Evolutionary conservation across 2,888 invertebrate genomes (phyloP), one percentile per base, ranked within the genome.

Genomic region (Cryptops parisi): DNA sequence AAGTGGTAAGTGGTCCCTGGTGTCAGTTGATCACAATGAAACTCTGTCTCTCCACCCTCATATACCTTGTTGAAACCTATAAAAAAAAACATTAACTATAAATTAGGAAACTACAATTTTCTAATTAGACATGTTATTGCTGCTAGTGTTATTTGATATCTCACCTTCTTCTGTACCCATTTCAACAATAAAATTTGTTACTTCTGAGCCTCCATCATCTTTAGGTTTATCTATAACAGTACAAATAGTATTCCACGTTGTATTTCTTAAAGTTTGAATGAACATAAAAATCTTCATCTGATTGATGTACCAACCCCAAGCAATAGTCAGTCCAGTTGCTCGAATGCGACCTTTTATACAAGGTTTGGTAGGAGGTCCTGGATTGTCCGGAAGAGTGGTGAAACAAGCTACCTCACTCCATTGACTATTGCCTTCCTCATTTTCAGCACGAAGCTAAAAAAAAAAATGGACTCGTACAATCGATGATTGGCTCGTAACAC

Each of bases 351-450:
- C 89, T 65, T 87, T 87, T 19, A 84, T 76, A 58, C 76, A 68
- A 2, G 86, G 88, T 60, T 84, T 80, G 6, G 80, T 76, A 23
- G 90, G 90, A 51, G 82, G 74, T 0, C 77, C 76, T 2, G 90
- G 91, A 55, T 79, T 72, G 64, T 85, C 88, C 3, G 90, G 82
- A 54, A 78, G 71, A 9, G 93, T 93, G 58, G 77, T 76, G 68
- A 81, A 88, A 53, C 75, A 70, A 21, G 88, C 82, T 64, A 84
- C 81, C 51, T 81, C 78, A 33, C 86, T 87, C 86, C 86, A 88
- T 17, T 79, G 78, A 4, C 88, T 86, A 60, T 76, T 74, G 1
- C 90, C 90, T 62, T 87, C 86, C 60, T 82, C 82, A 65, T 88
- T 90, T 65, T 81, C 81, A 60, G 85, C 82, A 59, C 81, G 77